These are phyloP conservation scores for Scomberomorus guttatus DNA, from an alignment of 2,797 vertebrate species.

Conservation along the genomic window DNA sequence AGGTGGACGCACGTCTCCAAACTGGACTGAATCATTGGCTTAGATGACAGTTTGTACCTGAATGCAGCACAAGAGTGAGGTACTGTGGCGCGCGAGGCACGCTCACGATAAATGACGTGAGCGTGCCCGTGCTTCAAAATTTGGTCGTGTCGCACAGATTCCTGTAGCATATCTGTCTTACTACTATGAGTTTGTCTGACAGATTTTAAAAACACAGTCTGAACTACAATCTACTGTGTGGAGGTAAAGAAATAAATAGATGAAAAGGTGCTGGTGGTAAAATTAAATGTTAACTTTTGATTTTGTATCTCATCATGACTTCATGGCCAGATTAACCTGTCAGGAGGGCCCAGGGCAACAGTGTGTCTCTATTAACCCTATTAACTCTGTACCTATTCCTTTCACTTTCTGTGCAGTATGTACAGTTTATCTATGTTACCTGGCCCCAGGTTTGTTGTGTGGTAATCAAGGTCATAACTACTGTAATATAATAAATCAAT, in stretches of 20 bases:
- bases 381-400: too few species aligned
- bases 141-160: constrained; percentile 20
- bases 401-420: too few species aligned
- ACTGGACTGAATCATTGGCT: too few species aligned
- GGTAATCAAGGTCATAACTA: too few species aligned
- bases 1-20: too few species aligned
- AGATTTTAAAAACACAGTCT: too few species aligned
- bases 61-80: constrained; percentile 29
- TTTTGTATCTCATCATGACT: not conserved
- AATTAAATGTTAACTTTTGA: not conserved
- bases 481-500: too few species aligned
- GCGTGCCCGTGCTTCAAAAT: constrained; percentile 11
- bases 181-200: not conserved
- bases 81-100: not conserved
- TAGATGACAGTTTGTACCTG: rapidly evolving
- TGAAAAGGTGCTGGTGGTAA: too few species aligned
- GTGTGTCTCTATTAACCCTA: too few species aligned
- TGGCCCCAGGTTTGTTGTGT: not conserved
- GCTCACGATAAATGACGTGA: not conserved
- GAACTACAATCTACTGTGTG: not conserved
- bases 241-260: not conserved
- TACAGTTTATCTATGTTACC: too few species aligned
- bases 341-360: not conserved
- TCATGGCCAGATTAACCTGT: not conserved
- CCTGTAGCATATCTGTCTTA: not conserved